Conservation (phyloP, 92 coral and sea anemone genomes). For the Heteractis magnifica region DNA sequence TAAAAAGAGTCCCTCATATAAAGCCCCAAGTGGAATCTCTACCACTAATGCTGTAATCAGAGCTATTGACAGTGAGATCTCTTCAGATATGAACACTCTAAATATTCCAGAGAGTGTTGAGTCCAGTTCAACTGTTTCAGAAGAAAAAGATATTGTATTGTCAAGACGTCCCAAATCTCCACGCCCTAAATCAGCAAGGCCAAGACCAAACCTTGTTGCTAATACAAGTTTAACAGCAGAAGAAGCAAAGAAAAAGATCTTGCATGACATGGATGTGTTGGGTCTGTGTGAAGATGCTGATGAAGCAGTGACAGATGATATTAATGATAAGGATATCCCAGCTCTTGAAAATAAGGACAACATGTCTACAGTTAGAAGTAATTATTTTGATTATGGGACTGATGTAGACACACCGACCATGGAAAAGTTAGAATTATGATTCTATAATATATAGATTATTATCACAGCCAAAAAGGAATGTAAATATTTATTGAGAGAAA, state of each 20-base stretch:
- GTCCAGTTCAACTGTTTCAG: not conserved
- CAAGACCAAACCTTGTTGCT: constrained; percentile 15
- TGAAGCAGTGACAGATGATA: not conserved
- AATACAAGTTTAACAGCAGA: constrained; percentile 34
- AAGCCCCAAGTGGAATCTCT: constrained; percentile 19
- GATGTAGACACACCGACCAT: constrained; percentile 55
- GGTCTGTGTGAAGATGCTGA: constrained; percentile 42
- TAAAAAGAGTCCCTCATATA: not conserved
- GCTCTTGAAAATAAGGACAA: constrained; percentile 1
- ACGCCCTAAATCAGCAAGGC: constrained; percentile 29
- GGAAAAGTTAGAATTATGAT: not conserved
- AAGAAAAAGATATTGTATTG: too few relatives aligned
- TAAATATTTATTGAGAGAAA: not conserved
- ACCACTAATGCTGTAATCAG: constrained; percentile 21
- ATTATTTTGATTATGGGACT: constrained; percentile 90
- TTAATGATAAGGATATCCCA: not conserved
- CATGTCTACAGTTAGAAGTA: constrained; percentile 71
- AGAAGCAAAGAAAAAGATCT: constrained; percentile 49
- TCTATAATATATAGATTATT: not conserved
- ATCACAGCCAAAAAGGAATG: not conserved
- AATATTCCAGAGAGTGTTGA: constrained; percentile 14
- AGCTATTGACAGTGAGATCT: constrained; percentile 5
- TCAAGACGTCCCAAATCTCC: constrained; percentile 15
- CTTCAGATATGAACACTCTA: not conserved
- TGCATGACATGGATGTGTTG: constrained; percentile 56